A percentile compares a stretch with the other conserved stretches of the same genome.
Conservation (phyloP, 2,888 invertebrate species). For the Allolobophora icterica region DNA sequence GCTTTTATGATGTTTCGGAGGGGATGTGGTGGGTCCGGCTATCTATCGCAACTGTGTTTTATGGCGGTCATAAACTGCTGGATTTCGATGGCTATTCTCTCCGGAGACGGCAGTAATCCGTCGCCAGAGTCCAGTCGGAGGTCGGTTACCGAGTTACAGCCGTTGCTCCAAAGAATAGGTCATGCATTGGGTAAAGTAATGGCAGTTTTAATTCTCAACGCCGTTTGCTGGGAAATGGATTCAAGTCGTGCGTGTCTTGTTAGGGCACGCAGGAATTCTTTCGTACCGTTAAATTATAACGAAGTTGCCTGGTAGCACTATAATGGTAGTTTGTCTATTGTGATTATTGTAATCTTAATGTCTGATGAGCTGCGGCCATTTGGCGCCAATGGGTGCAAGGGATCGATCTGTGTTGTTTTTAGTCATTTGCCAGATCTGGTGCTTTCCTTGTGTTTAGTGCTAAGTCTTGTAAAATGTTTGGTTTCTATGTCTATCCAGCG, state of each 20-base stretch:
- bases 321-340: too few relatives aligned
- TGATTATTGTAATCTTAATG: too few relatives aligned
- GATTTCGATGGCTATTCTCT: constrained; percentile 17
- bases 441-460: neutral
- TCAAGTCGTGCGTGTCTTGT: neutral
- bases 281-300: neutral
- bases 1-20: neutral
- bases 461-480: neutral
- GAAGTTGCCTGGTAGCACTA: too few relatives aligned
- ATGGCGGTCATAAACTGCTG: neutral
- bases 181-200: constrained; percentile 17
- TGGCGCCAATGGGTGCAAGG: neutral
- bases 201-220: neutral
- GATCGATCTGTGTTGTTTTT: neutral
- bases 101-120: neutral
- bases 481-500: neutral
- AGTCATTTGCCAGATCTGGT: neutral
- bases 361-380: neutral
- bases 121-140: neutral
- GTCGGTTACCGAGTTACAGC: neutral
- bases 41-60: constrained; percentile 1
- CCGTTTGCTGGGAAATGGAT: neutral
- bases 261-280: neutral
- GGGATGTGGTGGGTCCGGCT: neutral
- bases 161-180: neutral